phyloP scores from a whole-genome alignment of 2,113 vertebrate species.

The Clarias magur region DNA sequence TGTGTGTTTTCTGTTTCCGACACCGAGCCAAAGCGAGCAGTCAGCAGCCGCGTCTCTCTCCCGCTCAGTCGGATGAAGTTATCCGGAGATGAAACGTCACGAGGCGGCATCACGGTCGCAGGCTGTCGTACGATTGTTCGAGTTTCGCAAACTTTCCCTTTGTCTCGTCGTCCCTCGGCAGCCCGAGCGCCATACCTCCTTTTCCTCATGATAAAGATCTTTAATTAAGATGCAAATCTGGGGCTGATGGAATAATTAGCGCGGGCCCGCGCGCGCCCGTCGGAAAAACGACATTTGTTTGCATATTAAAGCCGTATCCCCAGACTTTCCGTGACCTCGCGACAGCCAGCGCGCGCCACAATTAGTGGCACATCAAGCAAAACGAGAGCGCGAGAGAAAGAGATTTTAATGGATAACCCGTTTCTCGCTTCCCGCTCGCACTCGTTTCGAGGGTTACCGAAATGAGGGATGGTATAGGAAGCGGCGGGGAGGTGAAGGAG shows the following conservation, averaged over 20 bases:
- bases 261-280: slow-evolving; percentile 37
- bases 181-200: slow-evolving; percentile 48
- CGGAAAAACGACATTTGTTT: slow-evolving; percentile 60
- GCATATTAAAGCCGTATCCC: slow-evolving; percentile 62
- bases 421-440: neutral
- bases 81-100: slow-evolving; percentile 32
- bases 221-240: slow-evolving; percentile 66
- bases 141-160: slow-evolving; percentile 14
- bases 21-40: slow-evolving; percentile 18
- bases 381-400: slow-evolving; percentile 41
- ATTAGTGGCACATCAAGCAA: slow-evolving; percentile 59
- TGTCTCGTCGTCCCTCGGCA: slow-evolving; percentile 13
- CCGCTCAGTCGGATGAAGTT: slow-evolving; percentile 27
- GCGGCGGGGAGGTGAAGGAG: no score
- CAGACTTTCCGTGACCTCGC: slow-evolving; percentile 58
- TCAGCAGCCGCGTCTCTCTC: slow-evolving; percentile 7
- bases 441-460: neutral
- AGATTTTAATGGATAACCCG: slow-evolving; percentile 42
- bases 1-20: neutral
- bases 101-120: neutral
- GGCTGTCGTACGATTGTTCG: slow-evolving; percentile 2
- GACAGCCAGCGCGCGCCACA: slow-evolving; percentile 52
- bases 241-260: slow-evolving; percentile 64
- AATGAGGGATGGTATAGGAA: neutral
- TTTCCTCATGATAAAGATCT: slow-evolving; percentile 60